Evolutionary conservation across 2,888 invertebrate species (phyloP), one percentile per base, ranked within the genome.

Genomic region (Diarsia brunnea): DNA sequence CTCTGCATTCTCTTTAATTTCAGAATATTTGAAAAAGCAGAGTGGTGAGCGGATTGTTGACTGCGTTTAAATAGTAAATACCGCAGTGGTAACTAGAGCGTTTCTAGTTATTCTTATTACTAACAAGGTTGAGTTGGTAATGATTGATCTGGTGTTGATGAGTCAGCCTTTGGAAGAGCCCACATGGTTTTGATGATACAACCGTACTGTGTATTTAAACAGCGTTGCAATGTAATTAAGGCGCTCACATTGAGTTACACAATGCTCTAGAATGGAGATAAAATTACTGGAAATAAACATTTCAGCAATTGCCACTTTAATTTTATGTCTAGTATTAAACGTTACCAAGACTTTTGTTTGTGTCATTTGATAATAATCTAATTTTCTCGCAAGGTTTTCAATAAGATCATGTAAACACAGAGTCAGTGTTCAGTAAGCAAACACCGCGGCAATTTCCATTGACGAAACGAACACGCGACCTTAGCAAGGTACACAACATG

Each of bases 391-490:
- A 86, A 88, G 83, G 84, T 73, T 74, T 80, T 74, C 66, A 71
- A 38, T 77, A 84, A 75, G 67, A 78, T 69, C 58, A 76, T 73
- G 84, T 82, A 88, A 88, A 88, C 83, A 89, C 69, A 78, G 82
- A 71, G 86, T 83, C 82, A 60, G 43, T 53, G 67, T 68, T 75
- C 24, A 69, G 84, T 83, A 74, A 79, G 79, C 85, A 88, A 89
- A 89, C 88, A 88, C 63, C 61, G 64, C 72, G 88, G 84, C 73
- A 88, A 82, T 89, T 91, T 91, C 87, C 91, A 88, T 84, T 89
- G 87, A 89, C 79, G 82, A 87, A 86, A 81, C 70, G 72, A 84
- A 84, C 83, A 86, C 67, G 80, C 84, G 79, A 74, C 78, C 64
- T 72, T 69, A 75, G 61, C 61, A 73, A 60, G 75, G 63, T 69